Percentiles rank a stretch among this genome's conserved stretches.
phyloP scores from a whole-genome alignment of 2,113 vertebrate species.

The Mellivora capensis region DNA sequence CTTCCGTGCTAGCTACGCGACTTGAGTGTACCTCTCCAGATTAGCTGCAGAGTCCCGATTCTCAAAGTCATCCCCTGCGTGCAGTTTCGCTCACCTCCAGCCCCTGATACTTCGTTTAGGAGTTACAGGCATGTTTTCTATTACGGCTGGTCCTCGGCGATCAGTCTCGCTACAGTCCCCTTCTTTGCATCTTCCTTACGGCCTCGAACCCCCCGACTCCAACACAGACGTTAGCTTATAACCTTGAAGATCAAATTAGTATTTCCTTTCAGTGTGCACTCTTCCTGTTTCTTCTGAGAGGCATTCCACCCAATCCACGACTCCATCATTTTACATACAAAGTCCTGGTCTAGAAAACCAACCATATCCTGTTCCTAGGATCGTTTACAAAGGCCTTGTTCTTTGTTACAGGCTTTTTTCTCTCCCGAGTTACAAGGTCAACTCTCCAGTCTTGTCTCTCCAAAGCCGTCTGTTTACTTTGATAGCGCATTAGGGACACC shows the following conservation, averaged over 20 bases:
- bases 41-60: neutral
- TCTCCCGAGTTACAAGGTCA: neutral
- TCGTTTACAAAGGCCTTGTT: neutral
- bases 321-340: neutral
- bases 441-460: neutral
- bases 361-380: neutral
- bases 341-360: neutral
- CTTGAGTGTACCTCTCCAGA: neutral
- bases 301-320: neutral
- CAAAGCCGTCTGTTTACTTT: neutral
- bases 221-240: neutral
- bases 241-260: neutral
- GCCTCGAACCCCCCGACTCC: neutral
- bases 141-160: fast-evolving
- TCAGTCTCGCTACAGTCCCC: neutral
- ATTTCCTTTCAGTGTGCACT: neutral
- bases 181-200: neutral
- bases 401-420: neutral
- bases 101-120: neutral
- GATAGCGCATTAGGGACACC: neutral
- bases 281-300: neutral
- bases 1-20: neutral
- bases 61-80: neutral
- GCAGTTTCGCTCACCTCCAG: neutral
- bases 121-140: neutral